A percentile compares a stretch with the other conserved stretches of the same genome.
Conservation (phyloP, 1,140 invertebrate species). For the Amphibalanus amphitrite region DNA sequence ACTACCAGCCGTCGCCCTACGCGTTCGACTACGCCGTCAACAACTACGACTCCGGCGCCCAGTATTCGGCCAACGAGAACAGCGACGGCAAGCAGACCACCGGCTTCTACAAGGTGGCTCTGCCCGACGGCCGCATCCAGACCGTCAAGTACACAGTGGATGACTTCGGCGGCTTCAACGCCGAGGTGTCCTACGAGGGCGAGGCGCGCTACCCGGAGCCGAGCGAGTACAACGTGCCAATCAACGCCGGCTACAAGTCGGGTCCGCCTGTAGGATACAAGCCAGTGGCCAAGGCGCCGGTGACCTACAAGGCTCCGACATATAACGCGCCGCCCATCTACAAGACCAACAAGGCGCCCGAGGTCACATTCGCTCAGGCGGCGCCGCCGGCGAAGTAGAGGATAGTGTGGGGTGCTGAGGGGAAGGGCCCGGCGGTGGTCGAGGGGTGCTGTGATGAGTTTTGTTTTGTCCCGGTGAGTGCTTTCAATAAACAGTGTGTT, state of each 20-base stretch:
- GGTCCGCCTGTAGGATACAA: no score
- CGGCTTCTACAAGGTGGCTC: constrained; percentile 18
- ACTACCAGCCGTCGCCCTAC: constrained; percentile 20
- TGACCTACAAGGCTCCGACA: no score
- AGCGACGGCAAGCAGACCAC: constrained; percentile 17
- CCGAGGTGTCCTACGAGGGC: constrained; percentile 20
- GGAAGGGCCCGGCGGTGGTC: no score
- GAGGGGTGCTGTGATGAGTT: no score
- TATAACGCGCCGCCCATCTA: no score
- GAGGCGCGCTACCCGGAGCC: constrained; percentile 15
- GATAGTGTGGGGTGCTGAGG: no score
- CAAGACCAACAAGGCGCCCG: no score
- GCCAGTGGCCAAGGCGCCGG: no score
- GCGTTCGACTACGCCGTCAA: constrained; percentile 17
- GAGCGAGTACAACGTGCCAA: constrained; percentile 4
- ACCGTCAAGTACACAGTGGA: constrained; percentile 19
- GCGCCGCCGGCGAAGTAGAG: no score
- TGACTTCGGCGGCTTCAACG: constrained; percentile 20
- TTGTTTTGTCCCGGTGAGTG: no score
- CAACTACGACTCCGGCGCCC: constrained; percentile 14
- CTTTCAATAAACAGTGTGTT: no score
- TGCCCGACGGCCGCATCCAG: constrained; percentile 21
- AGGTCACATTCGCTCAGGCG: no score
- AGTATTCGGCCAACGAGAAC: constrained; percentile 16
- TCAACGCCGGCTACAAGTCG: neutral